Base-by-base conservation (phyloP, 2,888 invertebrate species). In the Chrysomela aeneicollis region DNA sequence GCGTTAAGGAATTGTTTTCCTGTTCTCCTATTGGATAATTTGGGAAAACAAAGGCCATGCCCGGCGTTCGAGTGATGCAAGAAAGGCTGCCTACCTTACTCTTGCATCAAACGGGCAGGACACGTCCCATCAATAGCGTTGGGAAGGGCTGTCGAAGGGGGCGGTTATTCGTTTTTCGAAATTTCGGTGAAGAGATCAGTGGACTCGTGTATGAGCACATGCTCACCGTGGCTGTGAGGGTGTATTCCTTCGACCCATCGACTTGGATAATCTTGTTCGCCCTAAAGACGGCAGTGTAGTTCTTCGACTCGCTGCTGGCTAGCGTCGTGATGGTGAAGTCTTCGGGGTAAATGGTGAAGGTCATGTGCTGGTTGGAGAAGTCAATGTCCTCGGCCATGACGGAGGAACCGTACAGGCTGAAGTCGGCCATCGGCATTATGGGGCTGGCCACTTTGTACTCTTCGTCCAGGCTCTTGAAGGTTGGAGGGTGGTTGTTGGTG, bases 311-410 rank as follows among this genome's bases (percentile, higher is more conserved):
- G 5, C 42, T 19, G 19, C 26, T 55, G 32, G 46, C 58, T 4
- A 21, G n/a, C 8, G 70, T 64, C 0, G 55, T 47, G 6, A 74
- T 52, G 10, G 35, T 42, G 62, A 76, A 78, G 63, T 76, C 71
- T 2, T 69, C 68, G 3, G 76, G 73, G 32, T 61, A 59, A 10
- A 79, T 68, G 4, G 63, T 59, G 63, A 79, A 79, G 4, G 35
- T 69, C 9, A 81, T 61, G 1, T 64, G 17, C 9, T 66, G 70
- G 52, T 85, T 87, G 0, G 86, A 85, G 9, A 87, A 82, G 74
- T 87, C 87, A 21, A 86, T 81, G 73, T 87, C 87, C 70, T 82
- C 78, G 0, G 82, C 86, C 51, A 74, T 76, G 10, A 87, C 82
- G 26, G 79, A 77, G 1, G 17, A 17, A 1, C 83, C 81, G n/a